Percentiles rank a stretch among this genome's conserved stretches.
These are phyloP conservation scores for Neolamprologus sp. DNA, from an alignment of 2,113 vertebrate genomes.

Conservation along the genomic window DNA sequence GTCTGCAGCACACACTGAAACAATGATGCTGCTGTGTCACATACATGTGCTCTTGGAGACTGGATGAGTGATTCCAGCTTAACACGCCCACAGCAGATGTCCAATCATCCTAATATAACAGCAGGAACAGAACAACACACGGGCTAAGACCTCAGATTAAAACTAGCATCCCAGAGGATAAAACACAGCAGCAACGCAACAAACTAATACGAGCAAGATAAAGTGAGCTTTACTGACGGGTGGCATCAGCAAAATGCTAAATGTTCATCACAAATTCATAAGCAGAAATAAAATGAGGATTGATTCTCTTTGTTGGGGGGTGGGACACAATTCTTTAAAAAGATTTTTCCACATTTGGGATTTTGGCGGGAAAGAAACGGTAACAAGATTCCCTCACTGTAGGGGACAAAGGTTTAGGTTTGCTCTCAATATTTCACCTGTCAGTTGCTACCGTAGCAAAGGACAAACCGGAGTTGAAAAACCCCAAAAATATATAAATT, in stretches of 20 bases:
- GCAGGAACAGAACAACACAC: slow-evolving; percentile 56
- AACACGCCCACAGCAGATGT: slow-evolving; percentile 55
- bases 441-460: not conserved
- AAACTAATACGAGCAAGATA: slow-evolving; percentile 2
- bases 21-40: not conserved
- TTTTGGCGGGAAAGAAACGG: fast-evolving
- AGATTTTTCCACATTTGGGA: not conserved
- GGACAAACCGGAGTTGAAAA: not conserved
- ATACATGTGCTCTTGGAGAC: slow-evolving; percentile 36
- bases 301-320: not conserved
- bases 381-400: not conserved
- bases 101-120: slow-evolving; percentile 68
- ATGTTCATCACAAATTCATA: not conserved
- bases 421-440: not conserved
- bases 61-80: slow-evolving; percentile 46
- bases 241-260: not conserved
- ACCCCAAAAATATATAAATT: not conserved
- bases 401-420: not conserved
- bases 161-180: slow-evolving; percentile 43
- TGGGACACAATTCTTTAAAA: not conserved
- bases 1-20: not conserved
- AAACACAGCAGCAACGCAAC: not conserved
- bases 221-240: slow-evolving; percentile 2
- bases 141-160: slow-evolving; percentile 47
- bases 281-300: not conserved